phyloP scores from a whole-genome alignment of 2,888 invertebrate species.

The Tachina grossa region DNA sequence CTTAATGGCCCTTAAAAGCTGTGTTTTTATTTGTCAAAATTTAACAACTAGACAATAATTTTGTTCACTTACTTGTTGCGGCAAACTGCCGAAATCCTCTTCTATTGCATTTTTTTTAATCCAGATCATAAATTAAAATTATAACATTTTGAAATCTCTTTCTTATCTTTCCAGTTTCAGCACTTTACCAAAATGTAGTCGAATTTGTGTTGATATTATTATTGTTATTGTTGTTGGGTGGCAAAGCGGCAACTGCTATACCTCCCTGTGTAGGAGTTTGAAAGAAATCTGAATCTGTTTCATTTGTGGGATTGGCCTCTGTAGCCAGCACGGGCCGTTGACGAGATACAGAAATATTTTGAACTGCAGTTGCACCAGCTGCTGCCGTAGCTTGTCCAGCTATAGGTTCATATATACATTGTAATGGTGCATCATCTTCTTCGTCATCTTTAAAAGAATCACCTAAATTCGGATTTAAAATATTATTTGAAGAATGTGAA shows the following conservation, averaged over 20 bases:
- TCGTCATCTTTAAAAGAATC: conserved; percentile 82
- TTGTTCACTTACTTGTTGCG: conserved; percentile 39
- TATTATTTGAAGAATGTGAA: conserved; percentile 81
- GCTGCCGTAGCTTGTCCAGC: conserved; percentile 69
- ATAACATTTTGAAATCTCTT: conserved; percentile 30
- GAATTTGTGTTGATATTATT: conserved; percentile 37
- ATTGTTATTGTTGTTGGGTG: conserved; percentile 71
- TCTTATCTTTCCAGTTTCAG: background rate
- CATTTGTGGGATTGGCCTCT: conserved; percentile 40
- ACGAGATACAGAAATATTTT: background rate
- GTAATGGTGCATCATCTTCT: conserved; percentile 76
- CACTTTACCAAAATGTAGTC: conserved; percentile 54
- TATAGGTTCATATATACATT: conserved; percentile 81
- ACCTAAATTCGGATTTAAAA: conserved; percentile 83
- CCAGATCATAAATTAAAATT: conserved; percentile 24
- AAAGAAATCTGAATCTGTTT: conserved; percentile 78
- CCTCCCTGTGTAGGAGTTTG: conserved; percentile 81
- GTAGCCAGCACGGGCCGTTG: conserved; percentile 28
- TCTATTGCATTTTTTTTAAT: background rate
- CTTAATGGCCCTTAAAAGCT: background rate
- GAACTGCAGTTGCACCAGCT: conserved; percentile 51
- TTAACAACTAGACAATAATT: conserved; percentile 5
- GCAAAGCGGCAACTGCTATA: conserved; percentile 82
- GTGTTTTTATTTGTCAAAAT: background rate
- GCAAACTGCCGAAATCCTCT: conserved; percentile 26